Evolutionary conservation across 2,797 vertebrate species (phyloP).

Genomic region (Bovichtus variegatus): DNA sequence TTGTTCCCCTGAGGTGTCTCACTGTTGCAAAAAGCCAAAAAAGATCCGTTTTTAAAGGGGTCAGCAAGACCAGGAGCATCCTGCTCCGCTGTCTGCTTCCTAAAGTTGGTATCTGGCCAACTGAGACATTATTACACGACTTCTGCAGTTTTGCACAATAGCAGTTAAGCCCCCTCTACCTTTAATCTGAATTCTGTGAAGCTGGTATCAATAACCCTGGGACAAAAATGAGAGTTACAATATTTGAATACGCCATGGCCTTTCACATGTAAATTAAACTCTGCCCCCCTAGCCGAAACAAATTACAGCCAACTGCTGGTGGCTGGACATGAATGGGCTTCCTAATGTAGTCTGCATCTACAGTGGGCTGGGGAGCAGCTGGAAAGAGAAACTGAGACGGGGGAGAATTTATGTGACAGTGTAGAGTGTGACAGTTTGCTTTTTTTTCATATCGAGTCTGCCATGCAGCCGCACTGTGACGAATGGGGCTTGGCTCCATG

Average conservation of each 20-base stretch:
- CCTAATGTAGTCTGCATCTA: constrained; percentile 83
- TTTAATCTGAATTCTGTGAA: constrained; percentile 69
- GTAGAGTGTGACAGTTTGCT: constrained; percentile 80
- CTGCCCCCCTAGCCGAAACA: constrained; percentile 81
- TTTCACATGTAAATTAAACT: constrained; percentile 85
- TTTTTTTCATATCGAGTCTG: constrained; percentile 76
- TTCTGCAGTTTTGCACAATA: constrained; percentile 56
- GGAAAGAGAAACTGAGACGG: constrained; percentile 75
- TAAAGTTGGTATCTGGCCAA: constrained; percentile 63
- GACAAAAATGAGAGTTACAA: constrained; percentile 76
- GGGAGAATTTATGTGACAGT: constrained; percentile 83
- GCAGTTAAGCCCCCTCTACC: constrained; percentile 46
- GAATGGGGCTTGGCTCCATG: constrained; percentile 81
- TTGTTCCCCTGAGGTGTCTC: constrained; percentile 57
- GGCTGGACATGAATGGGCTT: constrained; percentile 82
- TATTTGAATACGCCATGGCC: constrained; percentile 73
- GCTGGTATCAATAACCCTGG: constrained; percentile 74
- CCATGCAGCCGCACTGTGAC: constrained; percentile 79
- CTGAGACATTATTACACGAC: constrained; percentile 70
- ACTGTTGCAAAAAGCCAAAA: constrained; percentile 52
- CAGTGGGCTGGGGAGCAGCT: constrained; percentile 82
- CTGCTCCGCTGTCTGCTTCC: constrained; percentile 41
- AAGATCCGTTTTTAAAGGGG: constrained; percentile 55
- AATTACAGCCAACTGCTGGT: constrained; percentile 85
- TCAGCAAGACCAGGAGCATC: constrained; percentile 59